Base-by-base conservation (phyloP, 2,113 vertebrate genomes). In the Laticauda colubrina region DNA sequence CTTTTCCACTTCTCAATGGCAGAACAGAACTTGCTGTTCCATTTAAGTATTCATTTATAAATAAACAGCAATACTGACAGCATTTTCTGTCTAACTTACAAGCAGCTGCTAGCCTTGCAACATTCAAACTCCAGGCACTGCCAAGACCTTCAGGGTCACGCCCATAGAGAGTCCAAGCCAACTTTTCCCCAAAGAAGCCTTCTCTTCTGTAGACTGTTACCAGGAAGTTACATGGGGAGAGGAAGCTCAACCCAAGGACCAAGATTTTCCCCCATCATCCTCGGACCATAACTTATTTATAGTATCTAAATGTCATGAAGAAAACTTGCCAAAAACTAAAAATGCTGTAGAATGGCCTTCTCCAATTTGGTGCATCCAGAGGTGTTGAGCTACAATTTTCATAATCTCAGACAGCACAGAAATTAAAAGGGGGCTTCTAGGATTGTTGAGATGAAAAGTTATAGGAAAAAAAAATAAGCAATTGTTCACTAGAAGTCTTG, bases 81-180 rank as follows among this genome's bases (percentile, higher is more conserved):
- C 90, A 64, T 90, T 92, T 90, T 1, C 61, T 0, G 0, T 0
- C 0, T 0, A 69, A 45, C 57, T 85, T 85, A 34, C 15, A 81
- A 93, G 93, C 95, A 92, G 59, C 26, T 75, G 93, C 0, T 89
- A 90, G 90, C 95, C 54, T 91, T 0, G 14, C 0, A 0, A 89
- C 0, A 18, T 61, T 94, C 86, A 91, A 45, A 94, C 53, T 48
- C 54, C 95, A 88, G 0, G 0, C 56, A 2, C 57, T 0, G 95
- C 96, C 96, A 95, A 48, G 87, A 64, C 3, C 57, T 14, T 18
- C 4, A 0, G 29, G 34, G 61, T 90, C 39, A 56, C 43, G 92
- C 94, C 95, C 95, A 92, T 8, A 51, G 7, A 93, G 85, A 90
- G 48, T 34, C 91, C 48, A 85, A 57, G 94, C 95, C 95, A 93